Base-by-base conservation (phyloP, 2,113 vertebrate species). In the Alligator mississippiensis region DNA sequence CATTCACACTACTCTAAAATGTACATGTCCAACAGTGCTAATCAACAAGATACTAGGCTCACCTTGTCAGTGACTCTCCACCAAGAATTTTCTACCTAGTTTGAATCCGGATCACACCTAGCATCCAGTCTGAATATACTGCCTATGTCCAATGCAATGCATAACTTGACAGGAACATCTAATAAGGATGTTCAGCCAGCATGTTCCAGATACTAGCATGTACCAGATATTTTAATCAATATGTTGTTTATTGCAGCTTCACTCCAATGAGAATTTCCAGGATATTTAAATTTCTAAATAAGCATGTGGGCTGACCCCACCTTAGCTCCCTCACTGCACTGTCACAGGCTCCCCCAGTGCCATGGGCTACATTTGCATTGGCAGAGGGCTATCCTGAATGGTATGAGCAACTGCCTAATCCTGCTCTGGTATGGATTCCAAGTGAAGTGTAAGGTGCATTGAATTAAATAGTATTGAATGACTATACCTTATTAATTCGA, bases 401-500 rank as follows among this genome's bases (percentile, higher is more conserved):
- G 83, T 87, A 87, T 80, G 89, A 95, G 92, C 80, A 93, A 64
- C 70, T 94, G 84, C 91, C 90, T 94, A 54, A 88, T 95, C 94
- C 90, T 94, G 88, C 96, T 95, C 82, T 93, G 79, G 86, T 96
- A 25, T 59, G 34, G 83, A 11, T 82, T 92, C 57, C 79, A 82
- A 75, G 0, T 89, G 38, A 90, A 75, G 84, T 96, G 88, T 88
- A 27, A 90, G 94, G 59, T 87, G 4, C 93, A 92, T 93, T 81
- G 88, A 84, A 91, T 92, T 95, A 93, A 93, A 91, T 89, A 92
- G 68, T 28, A 61, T 60, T 87, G n/a, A 55, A 34, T 68, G 64
- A 38, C 90, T 27, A 30, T 88, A 19, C 34, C 82, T 4, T 84
- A 61, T 79, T 85, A 92, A 88, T 75, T 55, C 84, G 79, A 55